Conservation (phyloP, 1,140 invertebrate species). For the Spodoptera litura region DNA sequence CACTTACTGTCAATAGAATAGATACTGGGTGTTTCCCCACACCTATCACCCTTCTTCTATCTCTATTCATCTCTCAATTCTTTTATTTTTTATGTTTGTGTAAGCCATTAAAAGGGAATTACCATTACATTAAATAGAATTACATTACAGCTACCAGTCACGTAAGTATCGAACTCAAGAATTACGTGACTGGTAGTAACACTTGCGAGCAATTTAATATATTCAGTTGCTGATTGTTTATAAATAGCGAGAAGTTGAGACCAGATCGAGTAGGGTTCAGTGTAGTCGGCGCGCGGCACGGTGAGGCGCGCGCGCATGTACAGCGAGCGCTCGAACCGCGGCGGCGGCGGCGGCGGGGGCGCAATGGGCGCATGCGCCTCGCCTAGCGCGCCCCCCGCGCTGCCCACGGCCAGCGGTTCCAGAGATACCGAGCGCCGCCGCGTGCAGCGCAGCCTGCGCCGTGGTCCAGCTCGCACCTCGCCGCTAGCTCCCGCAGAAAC, state of each 20-base stretch:
- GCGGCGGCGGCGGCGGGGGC: conserved; percentile 40
- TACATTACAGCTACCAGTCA: no score
- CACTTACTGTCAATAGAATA: no score
- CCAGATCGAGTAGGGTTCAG: conserved; percentile 67
- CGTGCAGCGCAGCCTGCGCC: not conserved
- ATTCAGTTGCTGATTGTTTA: not conserved
- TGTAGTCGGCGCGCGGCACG: conserved; percentile 69
- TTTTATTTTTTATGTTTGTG: no score
- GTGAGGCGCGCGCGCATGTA: conserved; percentile 53
- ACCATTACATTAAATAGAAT: no score
- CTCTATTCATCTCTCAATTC: no score
- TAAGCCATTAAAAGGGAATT: no score
- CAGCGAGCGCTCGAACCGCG: conserved; percentile 56
- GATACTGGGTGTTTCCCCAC: no score
- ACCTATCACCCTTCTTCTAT: no score
- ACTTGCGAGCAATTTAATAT: not conserved
- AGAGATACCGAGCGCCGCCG: not conserved
- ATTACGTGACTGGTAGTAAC: not conserved
- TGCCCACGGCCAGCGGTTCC: no score
- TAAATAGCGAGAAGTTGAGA: conserved; percentile 38
- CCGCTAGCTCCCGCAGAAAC: not conserved
- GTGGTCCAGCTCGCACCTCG: not conserved
- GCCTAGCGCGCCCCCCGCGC: not conserved
- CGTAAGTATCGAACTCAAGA: no score
- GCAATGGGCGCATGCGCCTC: not conserved